phyloP scores from a whole-genome alignment of 2,888 invertebrate species.

The Panorpa germanica region DNA sequence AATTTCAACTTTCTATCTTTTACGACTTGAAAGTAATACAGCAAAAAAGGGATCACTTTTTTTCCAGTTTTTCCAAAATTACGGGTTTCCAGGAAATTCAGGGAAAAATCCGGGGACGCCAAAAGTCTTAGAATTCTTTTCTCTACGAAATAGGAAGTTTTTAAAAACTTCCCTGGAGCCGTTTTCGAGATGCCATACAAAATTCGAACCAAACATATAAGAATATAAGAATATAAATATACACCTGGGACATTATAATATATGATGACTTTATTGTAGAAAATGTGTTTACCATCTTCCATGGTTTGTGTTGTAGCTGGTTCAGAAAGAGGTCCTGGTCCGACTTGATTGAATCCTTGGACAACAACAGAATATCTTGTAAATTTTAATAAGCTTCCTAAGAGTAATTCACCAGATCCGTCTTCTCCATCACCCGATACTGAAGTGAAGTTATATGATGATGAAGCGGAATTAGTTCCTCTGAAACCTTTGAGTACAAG shows the following conservation, averaged over 20 bases:
- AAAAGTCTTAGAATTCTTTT: no score
- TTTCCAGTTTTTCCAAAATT: no score
- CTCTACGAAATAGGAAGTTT: no score
- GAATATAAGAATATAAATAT: slow-evolving; percentile 3
- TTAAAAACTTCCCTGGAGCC: no score
- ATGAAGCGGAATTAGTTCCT: slow-evolving; percentile 23
- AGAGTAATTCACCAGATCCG: slow-evolving; percentile 39
- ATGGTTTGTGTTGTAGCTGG: slow-evolving; percentile 47
- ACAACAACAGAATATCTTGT: slow-evolving; percentile 48
- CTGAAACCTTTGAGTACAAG: slow-evolving; percentile 4
- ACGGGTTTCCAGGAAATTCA: no score
- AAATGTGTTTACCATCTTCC: slow-evolving; percentile 45
- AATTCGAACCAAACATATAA: background rate
- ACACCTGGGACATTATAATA: background rate
- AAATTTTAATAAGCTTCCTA: slow-evolving; percentile 43
- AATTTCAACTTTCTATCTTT: no score
- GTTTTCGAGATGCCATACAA: no score
- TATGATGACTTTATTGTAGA: background rate
- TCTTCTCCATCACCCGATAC: slow-evolving; percentile 50
- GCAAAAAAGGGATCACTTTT: no score
- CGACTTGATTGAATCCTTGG: slow-evolving; percentile 57
- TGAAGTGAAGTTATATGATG: slow-evolving; percentile 45
- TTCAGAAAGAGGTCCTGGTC: slow-evolving; percentile 50
- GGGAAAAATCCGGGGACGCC: no score
- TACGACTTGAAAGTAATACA: no score